Conservation (phyloP, 2,113 vertebrate genomes). For the Tragelaphus scriptus region DNA sequence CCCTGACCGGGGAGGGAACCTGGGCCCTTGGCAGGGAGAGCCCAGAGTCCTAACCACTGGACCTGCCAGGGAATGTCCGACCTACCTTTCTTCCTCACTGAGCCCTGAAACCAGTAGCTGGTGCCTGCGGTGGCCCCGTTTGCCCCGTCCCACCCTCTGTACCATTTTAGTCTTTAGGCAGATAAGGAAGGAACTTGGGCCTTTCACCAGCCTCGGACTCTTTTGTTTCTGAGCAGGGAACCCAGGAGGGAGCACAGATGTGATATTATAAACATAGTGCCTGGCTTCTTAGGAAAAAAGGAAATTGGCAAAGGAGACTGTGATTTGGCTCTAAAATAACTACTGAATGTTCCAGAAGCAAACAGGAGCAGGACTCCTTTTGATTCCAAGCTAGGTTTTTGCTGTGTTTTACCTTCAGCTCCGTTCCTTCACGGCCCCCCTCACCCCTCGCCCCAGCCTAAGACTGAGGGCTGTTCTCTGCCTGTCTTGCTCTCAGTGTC, state of each 20-base stretch:
- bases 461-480: neutral
- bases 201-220: neutral
- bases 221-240: neutral
- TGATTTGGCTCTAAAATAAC: slow-evolving; percentile 46
- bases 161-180: neutral
- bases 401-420: neutral
- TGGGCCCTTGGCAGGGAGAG: neutral
- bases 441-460: neutral
- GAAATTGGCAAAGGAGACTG: slow-evolving; percentile 44
- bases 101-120: neutral
- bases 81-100: neutral
- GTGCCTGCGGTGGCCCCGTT: neutral
- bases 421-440: rapidly evolving
- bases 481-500: neutral
- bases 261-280: slow-evolving; percentile 13
- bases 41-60: neutral
- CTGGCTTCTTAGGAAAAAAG: slow-evolving; percentile 37
- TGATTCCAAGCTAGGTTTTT: slow-evolving; percentile 19
- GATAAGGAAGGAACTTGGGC: neutral
- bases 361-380: slow-evolving; percentile 28
- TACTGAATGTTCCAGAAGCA: slow-evolving; percentile 56
- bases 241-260: slow-evolving; percentile 17
- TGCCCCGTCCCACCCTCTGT: neutral
- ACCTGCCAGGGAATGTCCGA: neutral
- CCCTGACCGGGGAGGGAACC: neutral